Percentiles rank a stretch among this genome's conserved stretches.
These are phyloP conservation scores for Rostratula benghalensis DNA, from an alignment of 2,113 vertebrate species.

Conservation along the genomic window DNA sequence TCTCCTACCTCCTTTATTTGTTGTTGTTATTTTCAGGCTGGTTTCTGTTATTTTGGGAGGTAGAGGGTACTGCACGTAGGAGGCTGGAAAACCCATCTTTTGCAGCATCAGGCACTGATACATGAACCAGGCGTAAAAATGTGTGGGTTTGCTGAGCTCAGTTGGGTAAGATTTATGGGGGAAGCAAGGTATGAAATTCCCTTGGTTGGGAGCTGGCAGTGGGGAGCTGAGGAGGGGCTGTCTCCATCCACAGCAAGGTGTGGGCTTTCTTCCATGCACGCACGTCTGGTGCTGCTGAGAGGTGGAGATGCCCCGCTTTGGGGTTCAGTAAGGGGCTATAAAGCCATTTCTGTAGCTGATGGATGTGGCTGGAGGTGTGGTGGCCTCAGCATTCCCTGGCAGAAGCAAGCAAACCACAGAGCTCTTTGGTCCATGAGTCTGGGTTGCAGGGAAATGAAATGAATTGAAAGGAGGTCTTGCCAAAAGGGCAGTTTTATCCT, in stretches of 20 bases:
- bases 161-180: neutral
- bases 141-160: neutral
- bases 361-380: neutral
- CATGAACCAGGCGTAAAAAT: neutral
- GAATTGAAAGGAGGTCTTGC: neutral
- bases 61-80: neutral
- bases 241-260: neutral
- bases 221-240: neutral
- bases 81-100: neutral
- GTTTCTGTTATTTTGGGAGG: neutral
- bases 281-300: neutral
- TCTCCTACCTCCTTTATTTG: neutral
- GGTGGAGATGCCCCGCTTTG: neutral
- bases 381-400: neutral
- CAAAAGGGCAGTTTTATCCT: neutral
- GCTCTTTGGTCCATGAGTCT: neutral
- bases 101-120: neutral
- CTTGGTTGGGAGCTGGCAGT: neutral
- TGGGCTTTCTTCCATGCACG: neutral
- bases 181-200: neutral
- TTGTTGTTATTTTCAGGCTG: neutral
- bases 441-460: neutral
- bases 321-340: neutral
- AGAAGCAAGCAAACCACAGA: neutral
- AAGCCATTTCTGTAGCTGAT: rapidly evolving